Percentiles rank a stretch among this genome's conserved stretches.
These are phyloP conservation scores for Salminus brasiliensis DNA, from an alignment of 2,113 vertebrate genomes.

Conservation along the genomic window DNA sequence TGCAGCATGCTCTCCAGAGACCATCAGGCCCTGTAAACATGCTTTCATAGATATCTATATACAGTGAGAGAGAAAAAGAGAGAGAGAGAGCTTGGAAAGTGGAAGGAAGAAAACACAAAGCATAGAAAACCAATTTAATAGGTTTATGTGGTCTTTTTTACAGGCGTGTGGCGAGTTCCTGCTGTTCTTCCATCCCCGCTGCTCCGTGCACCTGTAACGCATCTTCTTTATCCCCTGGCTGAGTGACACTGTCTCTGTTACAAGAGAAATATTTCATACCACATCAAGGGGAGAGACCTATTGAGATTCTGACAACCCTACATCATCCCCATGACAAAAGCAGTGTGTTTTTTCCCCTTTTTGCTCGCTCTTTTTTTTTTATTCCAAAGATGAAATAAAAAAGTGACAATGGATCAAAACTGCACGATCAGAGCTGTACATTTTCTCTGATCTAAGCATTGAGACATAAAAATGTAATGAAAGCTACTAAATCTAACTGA, in stretches of 20 bases:
- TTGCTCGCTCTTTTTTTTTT: not conserved
- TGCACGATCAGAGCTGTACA: not conserved
- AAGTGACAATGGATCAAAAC: not conserved
- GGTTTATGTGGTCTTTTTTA: not conserved
- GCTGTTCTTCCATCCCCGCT: not conserved
- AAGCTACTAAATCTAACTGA: too few species aligned
- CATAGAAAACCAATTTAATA: constrained; percentile 1
- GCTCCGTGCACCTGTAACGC: constrained; percentile 17
- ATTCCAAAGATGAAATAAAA: not conserved
- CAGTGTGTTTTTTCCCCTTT: not conserved
- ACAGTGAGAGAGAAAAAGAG: not conserved
- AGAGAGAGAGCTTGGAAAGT: not conserved
- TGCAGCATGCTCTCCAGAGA: constrained; percentile 44
- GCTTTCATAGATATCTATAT: constrained; percentile 10
- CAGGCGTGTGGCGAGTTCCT: not conserved
- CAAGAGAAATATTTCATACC: constrained; percentile 34
- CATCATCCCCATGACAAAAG: constrained; percentile 21
- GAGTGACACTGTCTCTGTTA: constrained; percentile 29
- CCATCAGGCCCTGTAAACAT: constrained; percentile 33
- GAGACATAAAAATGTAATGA: not conserved
- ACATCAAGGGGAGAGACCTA: constrained; percentile 35
- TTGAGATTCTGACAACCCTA: constrained; percentile 39
- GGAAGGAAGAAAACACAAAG: not conserved
- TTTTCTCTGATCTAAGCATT: not conserved
- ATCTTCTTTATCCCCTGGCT: constrained; percentile 5